Conservation (phyloP, 1,140 invertebrate genomes). For the Galleria mellonella region DNA sequence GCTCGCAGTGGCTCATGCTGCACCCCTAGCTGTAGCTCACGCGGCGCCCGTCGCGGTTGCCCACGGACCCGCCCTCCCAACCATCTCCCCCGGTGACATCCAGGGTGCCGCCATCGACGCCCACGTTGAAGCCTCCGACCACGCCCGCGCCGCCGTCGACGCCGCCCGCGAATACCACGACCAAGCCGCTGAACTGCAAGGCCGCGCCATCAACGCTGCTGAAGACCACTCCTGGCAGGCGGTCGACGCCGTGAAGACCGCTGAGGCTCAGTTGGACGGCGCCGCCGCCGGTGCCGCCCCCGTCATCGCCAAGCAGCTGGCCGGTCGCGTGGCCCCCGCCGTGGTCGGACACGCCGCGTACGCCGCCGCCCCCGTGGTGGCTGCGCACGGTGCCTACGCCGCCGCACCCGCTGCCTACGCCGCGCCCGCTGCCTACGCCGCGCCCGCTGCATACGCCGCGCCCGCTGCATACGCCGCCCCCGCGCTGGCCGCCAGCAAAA, state of each 20-base stretch:
- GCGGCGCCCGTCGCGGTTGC: constrained; percentile 39
- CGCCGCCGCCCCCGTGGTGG: constrained; percentile 6
- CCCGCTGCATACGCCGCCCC: constrained; percentile 19
- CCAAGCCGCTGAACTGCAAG: constrained; percentile 75
- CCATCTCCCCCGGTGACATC: constrained; percentile 58
- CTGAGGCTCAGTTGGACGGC: constrained; percentile 73
- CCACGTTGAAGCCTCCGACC: constrained; percentile 59
- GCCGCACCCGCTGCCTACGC: constrained; percentile 5
- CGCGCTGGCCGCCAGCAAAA: constrained; percentile 29
- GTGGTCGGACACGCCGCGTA: constrained; percentile 13
- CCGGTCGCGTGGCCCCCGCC: constrained; percentile 34
- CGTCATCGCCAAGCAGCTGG: constrained; percentile 57
- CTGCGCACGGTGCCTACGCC: constrained; percentile 10
- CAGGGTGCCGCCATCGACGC: constrained; percentile 59
- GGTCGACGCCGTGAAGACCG: constrained; percentile 73
- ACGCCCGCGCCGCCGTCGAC: constrained; percentile 57
- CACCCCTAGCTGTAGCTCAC: constrained; percentile 34
- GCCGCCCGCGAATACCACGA: constrained; percentile 71
- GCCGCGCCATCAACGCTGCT: constrained; percentile 75
- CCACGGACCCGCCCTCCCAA: constrained; percentile 37
- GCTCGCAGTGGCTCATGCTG: constrained; percentile 32
- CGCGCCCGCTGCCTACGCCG: constrained; percentile 8
- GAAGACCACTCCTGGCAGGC: constrained; percentile 72
- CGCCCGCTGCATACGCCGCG: constrained; percentile 19
- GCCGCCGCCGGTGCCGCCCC: constrained; percentile 75